phyloP scores from a whole-genome alignment of 2,888 invertebrate genomes.

The Aspidiotus destructor region DNA sequence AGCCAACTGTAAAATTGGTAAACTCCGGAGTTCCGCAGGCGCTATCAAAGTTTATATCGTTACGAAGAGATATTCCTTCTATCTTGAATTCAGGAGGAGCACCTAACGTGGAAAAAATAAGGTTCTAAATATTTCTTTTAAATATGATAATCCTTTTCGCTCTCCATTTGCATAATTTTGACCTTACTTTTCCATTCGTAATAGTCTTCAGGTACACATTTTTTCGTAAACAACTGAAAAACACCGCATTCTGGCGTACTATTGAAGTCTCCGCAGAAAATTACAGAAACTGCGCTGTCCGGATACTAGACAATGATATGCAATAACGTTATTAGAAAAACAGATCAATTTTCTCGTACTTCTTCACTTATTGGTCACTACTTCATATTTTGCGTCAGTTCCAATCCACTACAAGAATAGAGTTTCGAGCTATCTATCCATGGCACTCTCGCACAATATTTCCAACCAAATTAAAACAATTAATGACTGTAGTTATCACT shows the following conservation, averaged over 20 bases:
- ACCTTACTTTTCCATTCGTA: conserved; percentile 57
- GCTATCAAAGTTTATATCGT: conserved; percentile 57
- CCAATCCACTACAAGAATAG: too few species aligned
- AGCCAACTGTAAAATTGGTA: conserved; percentile 74
- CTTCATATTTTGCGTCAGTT: too few species aligned
- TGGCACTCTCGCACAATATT: neutral
- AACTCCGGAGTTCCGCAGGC: conserved; percentile 75
- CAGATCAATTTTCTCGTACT: too few species aligned
- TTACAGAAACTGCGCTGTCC: conserved; percentile 50
- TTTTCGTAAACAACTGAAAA: conserved; percentile 64
- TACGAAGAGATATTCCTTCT: conserved; percentile 51
- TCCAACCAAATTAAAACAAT: neutral
- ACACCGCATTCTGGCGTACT: conserved; percentile 74
- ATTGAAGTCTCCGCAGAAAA: conserved; percentile 91
- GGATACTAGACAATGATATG: conserved; percentile 41
- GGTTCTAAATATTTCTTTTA: neutral
- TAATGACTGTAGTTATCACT: too few species aligned
- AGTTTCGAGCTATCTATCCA: too few species aligned
- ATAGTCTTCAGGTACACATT: conserved; percentile 53
- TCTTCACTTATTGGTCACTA: too few species aligned
- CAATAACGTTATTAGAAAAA: too few species aligned
- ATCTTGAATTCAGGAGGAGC: too few species aligned
- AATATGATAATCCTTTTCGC: too few species aligned
- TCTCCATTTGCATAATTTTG: too few species aligned
- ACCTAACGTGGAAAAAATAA: neutral